Evolutionary conservation across 2,797 vertebrate species (phyloP).

Genomic region (Sphenopsis melanotis): DNA sequence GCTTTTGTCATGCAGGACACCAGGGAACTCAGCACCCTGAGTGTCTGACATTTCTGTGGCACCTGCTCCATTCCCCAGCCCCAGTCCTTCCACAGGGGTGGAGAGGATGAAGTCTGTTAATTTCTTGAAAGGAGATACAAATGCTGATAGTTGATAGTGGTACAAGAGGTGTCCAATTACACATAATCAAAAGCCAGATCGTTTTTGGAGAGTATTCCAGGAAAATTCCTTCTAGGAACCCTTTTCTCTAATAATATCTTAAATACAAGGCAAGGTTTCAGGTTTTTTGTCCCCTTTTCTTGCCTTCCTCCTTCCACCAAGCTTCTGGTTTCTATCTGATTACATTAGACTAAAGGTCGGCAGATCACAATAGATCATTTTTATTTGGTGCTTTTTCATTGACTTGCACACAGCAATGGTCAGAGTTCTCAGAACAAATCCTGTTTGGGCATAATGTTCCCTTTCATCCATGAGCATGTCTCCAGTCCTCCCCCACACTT

Average conservation of each 20-base stretch:
- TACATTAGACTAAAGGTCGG: neutral
- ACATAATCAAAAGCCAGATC: neutral
- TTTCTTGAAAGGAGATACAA: neutral
- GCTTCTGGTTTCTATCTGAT: neutral
- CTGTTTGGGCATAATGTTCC: neutral
- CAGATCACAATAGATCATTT: neutral
- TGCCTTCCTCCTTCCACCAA: neutral
- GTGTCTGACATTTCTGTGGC: neutral
- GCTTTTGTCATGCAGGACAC: neutral
- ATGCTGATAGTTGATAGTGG: neutral
- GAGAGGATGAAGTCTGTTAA: neutral
- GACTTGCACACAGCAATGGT: neutral
- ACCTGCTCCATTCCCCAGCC: neutral
- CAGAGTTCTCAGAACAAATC: neutral
- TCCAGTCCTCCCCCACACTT: neutral
- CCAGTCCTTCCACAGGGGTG: neutral
- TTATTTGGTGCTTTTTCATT: neutral
- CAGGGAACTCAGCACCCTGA: neutral
- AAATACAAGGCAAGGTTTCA: neutral
- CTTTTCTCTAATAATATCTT: neutral
- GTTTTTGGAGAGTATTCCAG: neutral
- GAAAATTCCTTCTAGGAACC: neutral
- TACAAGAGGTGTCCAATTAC: neutral
- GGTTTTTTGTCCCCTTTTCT: neutral
- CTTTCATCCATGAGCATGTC: neutral